phyloP scores from a whole-genome alignment of 2,113 vertebrate species.

The Petrocephalus zakoni region DNA sequence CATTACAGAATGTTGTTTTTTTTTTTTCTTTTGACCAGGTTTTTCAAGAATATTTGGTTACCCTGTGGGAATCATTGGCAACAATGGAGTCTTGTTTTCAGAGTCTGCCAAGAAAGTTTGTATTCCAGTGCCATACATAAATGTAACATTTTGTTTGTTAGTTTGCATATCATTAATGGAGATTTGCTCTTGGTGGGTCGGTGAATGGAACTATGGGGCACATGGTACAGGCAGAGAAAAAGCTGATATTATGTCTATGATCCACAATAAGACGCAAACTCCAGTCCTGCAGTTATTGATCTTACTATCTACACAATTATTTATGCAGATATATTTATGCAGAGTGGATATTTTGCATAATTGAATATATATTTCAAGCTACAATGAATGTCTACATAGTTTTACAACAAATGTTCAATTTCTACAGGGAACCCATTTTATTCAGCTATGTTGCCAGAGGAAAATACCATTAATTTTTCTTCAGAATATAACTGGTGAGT shows the following conservation, averaged over 20 bases:
- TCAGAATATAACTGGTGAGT: constrained; percentile 90
- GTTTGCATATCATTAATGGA: not conserved
- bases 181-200: not conserved
- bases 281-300: not conserved
- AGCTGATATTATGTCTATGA: not conserved
- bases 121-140: constrained; percentile 22
- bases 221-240: not conserved
- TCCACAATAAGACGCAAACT: not conserved
- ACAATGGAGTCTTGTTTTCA: constrained; percentile 96
- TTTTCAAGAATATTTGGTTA: constrained; percentile 96
- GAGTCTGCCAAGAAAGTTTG: constrained; percentile 94
- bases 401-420: not conserved
- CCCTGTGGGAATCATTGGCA: constrained; percentile 91
- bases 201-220: not conserved
- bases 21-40: constrained; percentile 58
- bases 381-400: not conserved
- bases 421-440: constrained; percentile 83
- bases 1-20: not conserved
- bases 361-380: not conserved
- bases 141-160: not conserved
- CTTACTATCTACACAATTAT: not conserved
- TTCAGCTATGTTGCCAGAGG: constrained; percentile 92
- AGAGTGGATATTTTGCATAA: not conserved
- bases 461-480: constrained; percentile 92
- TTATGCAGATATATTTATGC: not conserved